phyloP scores from a whole-genome alignment of 2,113 vertebrate species.

The Ahaetulla prasina region DNA sequence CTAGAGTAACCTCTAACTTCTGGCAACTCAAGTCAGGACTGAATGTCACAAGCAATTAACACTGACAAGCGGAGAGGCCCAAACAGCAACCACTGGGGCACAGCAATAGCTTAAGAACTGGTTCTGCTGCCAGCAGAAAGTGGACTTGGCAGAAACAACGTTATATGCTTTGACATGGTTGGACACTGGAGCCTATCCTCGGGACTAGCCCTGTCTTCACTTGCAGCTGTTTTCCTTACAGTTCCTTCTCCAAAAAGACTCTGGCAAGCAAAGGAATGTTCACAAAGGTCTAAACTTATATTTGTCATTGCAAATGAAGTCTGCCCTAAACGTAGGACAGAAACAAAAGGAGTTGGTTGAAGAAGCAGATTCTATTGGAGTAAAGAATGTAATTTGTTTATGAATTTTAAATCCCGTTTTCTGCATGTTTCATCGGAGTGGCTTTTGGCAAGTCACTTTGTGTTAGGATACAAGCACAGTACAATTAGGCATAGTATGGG shows the following conservation, averaged over 20 bases:
- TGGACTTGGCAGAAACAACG: background rate
- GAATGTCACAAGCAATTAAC: background rate
- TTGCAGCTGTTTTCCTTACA: conserved; percentile 3
- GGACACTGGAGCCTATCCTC: background rate
- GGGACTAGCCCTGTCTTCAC: background rate
- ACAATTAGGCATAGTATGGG: background rate
- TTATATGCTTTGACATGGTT: background rate
- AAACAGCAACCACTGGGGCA: background rate
- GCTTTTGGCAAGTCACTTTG: background rate
- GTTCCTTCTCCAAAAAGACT: background rate
- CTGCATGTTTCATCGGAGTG: background rate
- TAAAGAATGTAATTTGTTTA: background rate
- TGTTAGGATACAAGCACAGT: background rate
- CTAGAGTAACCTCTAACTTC: background rate
- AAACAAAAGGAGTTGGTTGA: background rate
- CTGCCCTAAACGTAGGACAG: background rate
- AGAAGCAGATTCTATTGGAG: background rate
- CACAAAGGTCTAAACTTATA: background rate
- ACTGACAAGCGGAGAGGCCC: background rate
- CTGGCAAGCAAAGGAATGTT: background rate
- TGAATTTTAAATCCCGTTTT: background rate
- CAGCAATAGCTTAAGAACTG: background rate
- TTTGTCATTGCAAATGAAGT: background rate
- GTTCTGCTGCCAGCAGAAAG: background rate
- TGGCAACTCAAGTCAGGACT: too few species aligned